phyloP scores from a whole-genome alignment of 2,113 vertebrate genomes.

The Eudyptes chrysolophus region DNA sequence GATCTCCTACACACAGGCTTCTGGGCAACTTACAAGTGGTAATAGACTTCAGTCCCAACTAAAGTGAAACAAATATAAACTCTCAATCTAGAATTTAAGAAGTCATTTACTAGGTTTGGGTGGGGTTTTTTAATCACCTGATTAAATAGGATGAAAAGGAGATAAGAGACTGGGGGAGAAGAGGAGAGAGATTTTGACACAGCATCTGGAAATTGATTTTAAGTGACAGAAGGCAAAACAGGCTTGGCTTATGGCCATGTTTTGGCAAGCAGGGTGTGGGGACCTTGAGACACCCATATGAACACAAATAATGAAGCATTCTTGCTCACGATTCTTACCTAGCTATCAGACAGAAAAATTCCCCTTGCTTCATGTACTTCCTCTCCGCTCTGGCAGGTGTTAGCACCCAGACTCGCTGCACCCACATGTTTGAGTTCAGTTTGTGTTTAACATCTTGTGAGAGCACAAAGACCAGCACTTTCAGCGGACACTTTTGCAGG shows the following conservation, averaged over 20 bases:
- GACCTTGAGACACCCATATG: background rate
- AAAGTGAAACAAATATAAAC: background rate
- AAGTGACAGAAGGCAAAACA: background rate
- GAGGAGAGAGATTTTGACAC: background rate
- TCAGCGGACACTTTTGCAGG: background rate
- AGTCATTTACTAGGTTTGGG: background rate
- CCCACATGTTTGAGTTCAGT: fast-evolving
- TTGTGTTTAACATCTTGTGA: background rate
- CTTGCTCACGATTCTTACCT: background rate
- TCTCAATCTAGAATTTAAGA: background rate
- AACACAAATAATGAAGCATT: background rate
- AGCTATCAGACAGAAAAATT: background rate
- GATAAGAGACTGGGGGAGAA: background rate
- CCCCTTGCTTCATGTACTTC: background rate
- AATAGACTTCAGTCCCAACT: background rate
- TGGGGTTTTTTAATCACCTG: background rate
- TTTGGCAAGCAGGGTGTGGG: background rate
- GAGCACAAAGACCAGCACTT: background rate
- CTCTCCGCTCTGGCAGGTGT: background rate
- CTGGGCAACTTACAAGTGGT: background rate
- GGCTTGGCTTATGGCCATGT: background rate
- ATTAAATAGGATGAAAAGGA: background rate
- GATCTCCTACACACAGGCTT: background rate
- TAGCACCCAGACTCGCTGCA: background rate
- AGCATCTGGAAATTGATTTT: background rate